Evolutionary conservation across 2,888 invertebrate species (phyloP), one percentile per base, ranked within the genome.

Genomic region (Stenichneumon culpator): DNA sequence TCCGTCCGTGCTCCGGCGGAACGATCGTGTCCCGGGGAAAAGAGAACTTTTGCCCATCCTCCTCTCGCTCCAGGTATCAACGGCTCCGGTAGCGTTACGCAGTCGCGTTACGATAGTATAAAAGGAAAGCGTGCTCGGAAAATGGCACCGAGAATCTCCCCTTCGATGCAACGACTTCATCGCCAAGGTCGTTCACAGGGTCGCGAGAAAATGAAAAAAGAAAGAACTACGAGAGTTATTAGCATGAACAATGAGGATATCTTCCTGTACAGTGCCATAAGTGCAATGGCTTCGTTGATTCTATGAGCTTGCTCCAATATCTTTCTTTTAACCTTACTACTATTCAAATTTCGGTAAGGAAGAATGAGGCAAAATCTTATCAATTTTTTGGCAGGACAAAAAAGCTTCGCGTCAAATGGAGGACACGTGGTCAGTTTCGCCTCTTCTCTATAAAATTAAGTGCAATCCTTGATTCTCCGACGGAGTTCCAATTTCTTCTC

Each of bases 21-120:
- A 83, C 73, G 77, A 83, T 83, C 80, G 68, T 83, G 79, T 80
- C 73, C 79, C 72, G 63, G 77, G 63, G 6, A 83, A 80, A 83
- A 77, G 79, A 73, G 72, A 80, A 86, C 80, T 86, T 83, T 86
- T 80, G 14, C 60, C 52, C 19, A 19, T 32, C 28, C 60, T 28
- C 28, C 60, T 14, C 14, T 16, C 60, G 11, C 25, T 16, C 60
- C 73, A 14, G 69, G 69, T 83, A 83, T 78, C 77, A 77, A 79
- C 52, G 52, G 11, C 54, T 44, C 44, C 25, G 63, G 65, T 57
- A 14, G n/a, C 60, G 19, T 57, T 28, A 3, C 22, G 7, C 73
- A 28, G 52, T n/a, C n/a, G 73, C 39, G 52, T 67, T 73, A 36
- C 79, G n/a, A 79, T 68, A 22, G 77, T 77, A 70, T 70, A 72